Evolutionary conservation across 2,113 vertebrate species (phyloP), one percentile per base, ranked within the genome.

Genomic region (Actenoides lindsayi): DNA sequence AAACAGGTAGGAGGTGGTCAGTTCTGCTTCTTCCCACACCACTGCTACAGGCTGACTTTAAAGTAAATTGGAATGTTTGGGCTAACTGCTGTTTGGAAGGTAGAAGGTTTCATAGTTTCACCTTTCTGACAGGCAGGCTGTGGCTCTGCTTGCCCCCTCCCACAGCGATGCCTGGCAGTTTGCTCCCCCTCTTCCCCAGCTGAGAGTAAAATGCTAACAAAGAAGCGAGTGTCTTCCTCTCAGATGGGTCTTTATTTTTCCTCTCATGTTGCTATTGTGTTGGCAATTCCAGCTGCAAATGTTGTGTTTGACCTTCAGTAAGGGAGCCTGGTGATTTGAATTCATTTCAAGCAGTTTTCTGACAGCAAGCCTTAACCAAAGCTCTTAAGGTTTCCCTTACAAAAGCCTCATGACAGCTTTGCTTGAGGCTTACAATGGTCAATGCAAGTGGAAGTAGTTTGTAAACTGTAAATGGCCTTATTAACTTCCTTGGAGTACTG

Each of bases 341-440:
- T 96, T 97, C 76, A 84, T 89, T 97, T 95, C 89, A 89, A 89
- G 95, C 76, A 82, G 92, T 95, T 97, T 97, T 95, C 91, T 97
- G 97, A 98, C 97, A 98, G 93, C 94, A 94, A 86, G 79, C 80
- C 95, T 98, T 97, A 97, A 83, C 96, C 90, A 97, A 97, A 97
- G 90, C 97, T 97, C 87, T 90, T 54, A 92, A 95, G 94, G 92
- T 97, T 98, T 95, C 78, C 94, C 53, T 90, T 76, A 87, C 94
- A 89, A 90, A 76, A 89, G 85, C 83, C 48, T 91, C 83, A 83
- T 97, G 96, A 97, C 97, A 88, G 93, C 81, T 94, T 96, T 93
- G 96, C 97, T 92, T 56, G 94, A 91, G 91, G 96, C 96, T 97
- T 96, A 96, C 91, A 96, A 64, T 79, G 30, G 94, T 88, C 93